Conservation (phyloP, 53 echinoderm and acorn worm genomes). For the Stichopus horrens region DNA sequence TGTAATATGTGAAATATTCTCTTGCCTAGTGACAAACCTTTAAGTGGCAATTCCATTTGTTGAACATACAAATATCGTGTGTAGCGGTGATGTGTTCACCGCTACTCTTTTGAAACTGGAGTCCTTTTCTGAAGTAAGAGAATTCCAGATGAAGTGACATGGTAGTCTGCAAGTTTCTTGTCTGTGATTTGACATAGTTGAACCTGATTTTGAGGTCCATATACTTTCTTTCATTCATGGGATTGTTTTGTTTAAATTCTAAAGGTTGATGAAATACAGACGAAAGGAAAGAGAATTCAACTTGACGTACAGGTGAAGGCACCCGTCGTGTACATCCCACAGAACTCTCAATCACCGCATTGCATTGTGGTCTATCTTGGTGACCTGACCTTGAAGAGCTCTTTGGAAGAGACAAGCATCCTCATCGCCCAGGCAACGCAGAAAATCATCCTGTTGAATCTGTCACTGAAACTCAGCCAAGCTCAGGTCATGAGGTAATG, state of each 20-base stretch:
- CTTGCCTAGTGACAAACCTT: no score
- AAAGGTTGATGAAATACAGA: slow-evolving; percentile 82
- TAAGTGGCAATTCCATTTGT: no score
- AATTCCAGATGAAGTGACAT: no score
- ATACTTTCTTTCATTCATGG: no score
- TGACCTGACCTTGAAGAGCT: slow-evolving; percentile 74
- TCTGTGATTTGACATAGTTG: no score
- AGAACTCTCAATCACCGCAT: slow-evolving; percentile 70
- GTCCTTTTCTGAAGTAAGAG: no score
- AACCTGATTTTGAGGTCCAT: no score
- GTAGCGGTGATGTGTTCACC: no score
- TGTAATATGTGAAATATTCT: no score
- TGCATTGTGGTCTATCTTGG: slow-evolving; percentile 88
- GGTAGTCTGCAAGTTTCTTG: no score
- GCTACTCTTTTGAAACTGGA: no score
- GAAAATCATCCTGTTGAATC: slow-evolving; percentile 31
- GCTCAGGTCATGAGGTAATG: slow-evolving; percentile 84
- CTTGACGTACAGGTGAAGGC: slow-evolving; percentile 88
- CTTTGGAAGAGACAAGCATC: slow-evolving; percentile 60
- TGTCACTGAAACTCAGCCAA: slow-evolving; percentile 65
- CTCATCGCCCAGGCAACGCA: slow-evolving; percentile 7
- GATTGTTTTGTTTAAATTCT: background rate
- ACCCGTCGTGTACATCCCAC: slow-evolving; percentile 82
- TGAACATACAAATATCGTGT: no score
- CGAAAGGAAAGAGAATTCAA: slow-evolving; percentile 69